These are phyloP conservation scores for Meiosimyza platycephala DNA, from an alignment of 2,888 invertebrate species.

Conservation along the genomic window DNA sequence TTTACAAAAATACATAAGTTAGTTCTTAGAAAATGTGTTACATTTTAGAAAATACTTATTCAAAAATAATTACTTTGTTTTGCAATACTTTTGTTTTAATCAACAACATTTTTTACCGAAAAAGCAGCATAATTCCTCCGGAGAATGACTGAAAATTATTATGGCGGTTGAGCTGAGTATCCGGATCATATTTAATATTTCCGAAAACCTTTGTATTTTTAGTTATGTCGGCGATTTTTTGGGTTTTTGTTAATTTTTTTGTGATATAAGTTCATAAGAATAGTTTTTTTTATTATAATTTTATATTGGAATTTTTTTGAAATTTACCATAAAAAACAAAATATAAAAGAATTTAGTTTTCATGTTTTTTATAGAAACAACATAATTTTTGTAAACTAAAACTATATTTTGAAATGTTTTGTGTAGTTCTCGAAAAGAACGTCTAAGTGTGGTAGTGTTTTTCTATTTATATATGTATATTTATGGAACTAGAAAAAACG, in stretches of 20 bases:
- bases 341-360: constrained; percentile 46
- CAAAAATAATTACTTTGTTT: constrained; percentile 58
- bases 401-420: too few relatives aligned
- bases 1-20: constrained; percentile 13
- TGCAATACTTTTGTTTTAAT: constrained; percentile 57
- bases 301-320: constrained; percentile 41
- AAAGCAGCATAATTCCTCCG: constrained; percentile 90
- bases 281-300: constrained; percentile 33
- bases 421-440: too few relatives aligned
- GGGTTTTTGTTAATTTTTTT: constrained; percentile 45
- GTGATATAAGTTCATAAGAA: constrained; percentile 7
- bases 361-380: constrained; percentile 21
- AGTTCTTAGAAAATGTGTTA: constrained; percentile 23
- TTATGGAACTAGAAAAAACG: too few relatives aligned
- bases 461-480: too few relatives aligned
- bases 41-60: constrained; percentile 45
- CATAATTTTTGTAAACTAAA: too few relatives aligned
- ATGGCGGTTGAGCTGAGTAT: constrained; percentile 89
- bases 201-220: constrained; percentile 83
- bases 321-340: constrained; percentile 46
- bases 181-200: constrained; percentile 88
- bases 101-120: constrained; percentile 78
- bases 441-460: too few relatives aligned
- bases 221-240: constrained; percentile 33
- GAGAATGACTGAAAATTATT: constrained; percentile 96